These are phyloP conservation scores for Tupaia chinensis DNA, from an alignment of 2,113 vertebrate species.

Conservation along the genomic window DNA sequence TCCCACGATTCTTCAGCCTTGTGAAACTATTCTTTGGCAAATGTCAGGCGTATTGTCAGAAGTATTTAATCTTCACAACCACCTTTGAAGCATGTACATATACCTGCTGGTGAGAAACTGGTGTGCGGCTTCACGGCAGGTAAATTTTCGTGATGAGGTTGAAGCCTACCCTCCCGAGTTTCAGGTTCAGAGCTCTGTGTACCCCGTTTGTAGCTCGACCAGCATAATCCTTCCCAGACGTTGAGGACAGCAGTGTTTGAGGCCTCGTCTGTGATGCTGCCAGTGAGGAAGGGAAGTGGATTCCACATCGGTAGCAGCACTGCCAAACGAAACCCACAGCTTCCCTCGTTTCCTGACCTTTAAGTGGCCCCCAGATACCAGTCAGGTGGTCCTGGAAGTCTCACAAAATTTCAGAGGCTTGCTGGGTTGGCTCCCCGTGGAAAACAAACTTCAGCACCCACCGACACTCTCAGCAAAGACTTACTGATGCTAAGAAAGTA, in stretches of 20 bases:
- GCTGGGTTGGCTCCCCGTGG: background rate
- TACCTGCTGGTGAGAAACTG: background rate
- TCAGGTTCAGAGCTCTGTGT: background rate
- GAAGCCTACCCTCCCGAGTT: background rate
- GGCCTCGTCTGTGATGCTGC: background rate
- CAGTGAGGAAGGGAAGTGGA: background rate
- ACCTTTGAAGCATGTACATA: background rate
- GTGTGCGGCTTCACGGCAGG: background rate
- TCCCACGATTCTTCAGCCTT: background rate
- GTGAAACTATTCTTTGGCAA: background rate
- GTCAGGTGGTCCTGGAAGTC: background rate
- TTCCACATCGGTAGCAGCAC: background rate
- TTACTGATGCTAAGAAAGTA: background rate
- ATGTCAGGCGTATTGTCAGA: background rate
- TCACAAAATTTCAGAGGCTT: background rate
- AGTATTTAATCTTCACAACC: background rate
- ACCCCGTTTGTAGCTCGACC: too few species aligned
- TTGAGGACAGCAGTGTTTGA: background rate
- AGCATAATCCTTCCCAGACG: background rate
- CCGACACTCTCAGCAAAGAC: background rate
- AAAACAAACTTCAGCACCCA: background rate
- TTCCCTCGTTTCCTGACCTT: background rate
- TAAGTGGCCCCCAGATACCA: background rate
- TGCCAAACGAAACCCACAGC: background rate
- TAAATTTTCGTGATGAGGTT: accelerated